phyloP scores from a whole-genome alignment of 2,113 vertebrate genomes.

The Sclerurus mexicanus region DNA sequence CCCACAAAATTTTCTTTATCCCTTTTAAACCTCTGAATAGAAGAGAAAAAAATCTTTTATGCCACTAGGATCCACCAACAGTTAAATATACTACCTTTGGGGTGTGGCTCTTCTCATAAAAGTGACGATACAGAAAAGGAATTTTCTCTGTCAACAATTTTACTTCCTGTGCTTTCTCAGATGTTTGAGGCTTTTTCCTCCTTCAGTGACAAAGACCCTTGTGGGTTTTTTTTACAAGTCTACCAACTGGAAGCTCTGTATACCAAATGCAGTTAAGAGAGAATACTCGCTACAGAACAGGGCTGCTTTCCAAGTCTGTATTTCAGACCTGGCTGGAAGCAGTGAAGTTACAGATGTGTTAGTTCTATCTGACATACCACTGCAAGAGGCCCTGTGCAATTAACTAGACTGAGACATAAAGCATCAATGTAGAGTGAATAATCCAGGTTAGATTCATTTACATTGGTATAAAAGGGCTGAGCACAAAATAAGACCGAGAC shows the following conservation, averaged over 20 bases:
- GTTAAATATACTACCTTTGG: constrained; percentile 41
- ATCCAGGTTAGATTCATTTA: neutral
- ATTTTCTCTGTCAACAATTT: constrained; percentile 62
- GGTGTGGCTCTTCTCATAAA: constrained; percentile 33
- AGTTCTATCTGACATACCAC: neutral
- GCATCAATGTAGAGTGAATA: neutral
- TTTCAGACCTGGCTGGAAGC: neutral
- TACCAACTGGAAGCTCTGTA: neutral
- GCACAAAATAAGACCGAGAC: neutral
- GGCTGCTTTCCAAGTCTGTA: neutral
- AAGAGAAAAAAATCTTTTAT: neutral
- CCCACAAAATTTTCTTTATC: neutral
- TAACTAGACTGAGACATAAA: neutral
- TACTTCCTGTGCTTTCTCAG: constrained; percentile 45
- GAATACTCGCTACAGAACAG: neutral
- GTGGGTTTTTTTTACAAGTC: neutral
- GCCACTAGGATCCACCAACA: constrained; percentile 1
- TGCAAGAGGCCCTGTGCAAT: neutral
- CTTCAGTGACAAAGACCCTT: neutral
- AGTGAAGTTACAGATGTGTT: neutral
- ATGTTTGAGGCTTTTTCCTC: neutral
- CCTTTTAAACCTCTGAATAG: neutral
- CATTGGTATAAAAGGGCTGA: neutral
- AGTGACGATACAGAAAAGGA: constrained; percentile 49
- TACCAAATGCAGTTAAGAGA: neutral